Base-by-base conservation (phyloP, 2,888 invertebrate genomes). In the Aradus depressus region DNA sequence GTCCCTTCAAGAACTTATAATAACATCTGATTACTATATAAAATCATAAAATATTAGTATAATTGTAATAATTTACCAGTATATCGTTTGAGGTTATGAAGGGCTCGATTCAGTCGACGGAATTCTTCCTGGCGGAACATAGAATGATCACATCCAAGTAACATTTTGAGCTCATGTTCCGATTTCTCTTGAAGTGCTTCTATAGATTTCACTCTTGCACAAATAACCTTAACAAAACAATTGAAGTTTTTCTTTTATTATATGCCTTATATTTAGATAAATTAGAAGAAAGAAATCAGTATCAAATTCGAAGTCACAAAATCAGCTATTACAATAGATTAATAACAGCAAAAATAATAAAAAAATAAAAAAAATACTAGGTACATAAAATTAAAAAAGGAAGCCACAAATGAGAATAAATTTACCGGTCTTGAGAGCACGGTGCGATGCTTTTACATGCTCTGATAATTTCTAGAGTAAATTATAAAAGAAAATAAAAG, bases 51-150 rank as follows among this genome's bases (percentile, higher is more conserved):
- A n/a, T n/a, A n/a, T n/a, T n/a, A n/a, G n/a, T n/a, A n/a, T n/a
- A n/a, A n/a, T n/a, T n/a, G n/a, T n/a, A n/a, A n/a, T n/a, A n/a
- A 59, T 61, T 63, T 66, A 86, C 88, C 87, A 63, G 81, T 86
- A 64, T 88, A 93, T 64, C 82, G 79, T 61, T 84, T 79, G 42
- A 95, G 76, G 67, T 90, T 89, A 61, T 84, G 81, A 68, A 91
- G 77, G 45, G 93, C 93, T 60, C 84, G 78, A 56, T 81, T 82
- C 41, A 95, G 73, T 42, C 89, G 75, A 51, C 84, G 76, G 47
- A 84, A 75, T 68, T 93, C 92, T 66, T 92, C 90, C 53, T 85
- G 81, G 32, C 80, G 73, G 4, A 81, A 77, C 61, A 75, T 75
- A 25, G 54, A 49, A 25, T 50, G 51, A 38, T 57, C 52, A 59